Evolutionary conservation across 2,797 vertebrate species (phyloP), one percentile per base, ranked within the genome.

Genomic region (Naso thynnoides): DNA sequence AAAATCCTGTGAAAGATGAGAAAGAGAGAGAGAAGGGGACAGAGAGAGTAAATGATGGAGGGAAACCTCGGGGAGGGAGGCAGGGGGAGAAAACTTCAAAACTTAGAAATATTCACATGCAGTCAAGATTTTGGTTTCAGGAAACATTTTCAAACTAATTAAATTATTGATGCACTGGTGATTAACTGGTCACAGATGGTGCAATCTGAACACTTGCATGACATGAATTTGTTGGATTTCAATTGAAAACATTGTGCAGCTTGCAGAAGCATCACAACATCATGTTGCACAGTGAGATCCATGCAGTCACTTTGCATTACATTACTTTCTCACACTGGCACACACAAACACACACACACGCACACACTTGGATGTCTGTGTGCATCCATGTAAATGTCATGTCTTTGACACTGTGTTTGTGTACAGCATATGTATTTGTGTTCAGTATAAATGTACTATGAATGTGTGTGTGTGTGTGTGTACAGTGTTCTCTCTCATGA

Each of bases 261-360:
- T 1, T 23, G n/a, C 65, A 62, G 75, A 63, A 58, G 31, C 42
- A 42, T 66, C 60, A 70, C 60, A 31, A 27, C 61, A 59, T 76
- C 50, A 55, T 10, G 10, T 50, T 55, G 61, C 74, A 61, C 65
- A 74, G 66, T 19, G 19, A 63, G 64, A 61, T 41, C 74, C 68
- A 74, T 58, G 74, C 82, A 77, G 79, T 73, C 72, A 66, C 54
- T 52, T 27, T 62, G 65, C 73, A 84, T 78, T 23, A 70, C 57
- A 76, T 82, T 61, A 67, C 63, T 29, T 47, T 45, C 65, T 31
- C 48, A 59, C 50, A 39, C 57, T 41, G 48, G 52, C 38, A 29
- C 29, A 50, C 49, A 73, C 13, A 47, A 70, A 38, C 58, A 49
- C 42, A 26, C 58, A 50, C 55, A 48, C 45, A 48, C 2, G 5